Conservation (phyloP, 2,888 invertebrate genomes). For the Junonia oenone region DNA sequence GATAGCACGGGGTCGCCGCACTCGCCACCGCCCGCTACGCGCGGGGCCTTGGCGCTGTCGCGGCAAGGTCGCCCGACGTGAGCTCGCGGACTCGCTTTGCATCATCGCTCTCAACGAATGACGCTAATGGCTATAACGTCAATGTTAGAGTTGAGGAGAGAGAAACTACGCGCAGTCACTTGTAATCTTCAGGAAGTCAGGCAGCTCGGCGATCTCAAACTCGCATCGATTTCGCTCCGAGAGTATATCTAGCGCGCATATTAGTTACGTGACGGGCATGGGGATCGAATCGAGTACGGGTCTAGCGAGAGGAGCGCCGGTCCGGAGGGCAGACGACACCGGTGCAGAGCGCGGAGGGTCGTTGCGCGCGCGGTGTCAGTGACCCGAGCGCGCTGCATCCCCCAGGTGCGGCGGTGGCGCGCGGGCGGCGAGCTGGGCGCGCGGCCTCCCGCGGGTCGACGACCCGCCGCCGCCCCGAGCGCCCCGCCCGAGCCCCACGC, state of each 20-base stretch:
- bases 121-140: background rate
- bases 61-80: conserved; percentile 49
- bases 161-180: no score
- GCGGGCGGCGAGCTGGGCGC: conserved; percentile 10
- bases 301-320: background rate
- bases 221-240: background rate
- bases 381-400: conserved; percentile 31
- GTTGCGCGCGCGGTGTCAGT: conserved; percentile 24
- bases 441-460: conserved; percentile 32
- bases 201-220: background rate
- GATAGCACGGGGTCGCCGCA: conserved; percentile 39
- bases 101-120: background rate
- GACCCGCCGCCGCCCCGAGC: conserved; percentile 33
- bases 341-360: conserved; percentile 9
- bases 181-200: background rate
- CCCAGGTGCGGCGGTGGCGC: conserved; percentile 29
- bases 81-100: conserved; percentile 22
- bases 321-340: background rate
- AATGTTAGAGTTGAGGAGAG: background rate
- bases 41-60: conserved; percentile 50
- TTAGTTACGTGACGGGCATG: background rate
- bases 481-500: conserved; percentile 9
- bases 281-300: background rate
- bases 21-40: conserved; percentile 29
- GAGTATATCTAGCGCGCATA: background rate